Base-by-base conservation (phyloP, 30 jellyfish, hydroid and myxozoan genomes). In the Mastigias papua region DNA sequence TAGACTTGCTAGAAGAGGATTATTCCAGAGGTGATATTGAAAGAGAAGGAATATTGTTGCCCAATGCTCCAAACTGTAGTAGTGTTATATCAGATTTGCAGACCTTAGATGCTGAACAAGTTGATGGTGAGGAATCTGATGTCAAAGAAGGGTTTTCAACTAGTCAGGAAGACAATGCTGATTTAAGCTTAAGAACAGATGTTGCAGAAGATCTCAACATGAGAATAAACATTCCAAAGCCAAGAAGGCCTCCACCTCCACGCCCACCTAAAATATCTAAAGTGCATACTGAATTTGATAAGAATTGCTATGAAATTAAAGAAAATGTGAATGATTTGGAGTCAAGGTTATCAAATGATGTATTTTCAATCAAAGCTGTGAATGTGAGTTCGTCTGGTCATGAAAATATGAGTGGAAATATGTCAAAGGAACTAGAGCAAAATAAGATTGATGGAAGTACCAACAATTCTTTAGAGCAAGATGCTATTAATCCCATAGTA, bases 211-310 rank as follows among this genome's bases (percentile, higher is more conserved):
- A 37, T 3, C 11, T 11, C 54, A 37, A 11, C 54, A 37, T 3
- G 11, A 3, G 6, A 6, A 37, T 3, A 37, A 37, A 11, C 6
- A 37, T n/a, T 5, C 74, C 42, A 27, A 63, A 63, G 74, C 92
- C 92, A 16, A 34, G 61, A 27, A 72, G 92, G 23, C 92, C 92
- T 13, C 92, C 92, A n/a, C 92, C 92, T 50, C 92, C 70, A 30
- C 11, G 54, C 11, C 92, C 86, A 17, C 86, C 80, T 69, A n/a
- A n/a, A 1, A 8, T 2, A 15, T 30, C 28, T 21, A 27, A 80
- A 58, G 54, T 25, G 42, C 73, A 32, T 57, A 34, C 20, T 27
- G 67, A 1, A 7, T 33, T 25, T 35, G 32, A 22, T 30, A 23
- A 27, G 42, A 9, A 63, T 63, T 15, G 27, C 27, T 4, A 23